Conservation (phyloP, 2,797 vertebrate genomes). For the Pseudochromis fuscus region DNA sequence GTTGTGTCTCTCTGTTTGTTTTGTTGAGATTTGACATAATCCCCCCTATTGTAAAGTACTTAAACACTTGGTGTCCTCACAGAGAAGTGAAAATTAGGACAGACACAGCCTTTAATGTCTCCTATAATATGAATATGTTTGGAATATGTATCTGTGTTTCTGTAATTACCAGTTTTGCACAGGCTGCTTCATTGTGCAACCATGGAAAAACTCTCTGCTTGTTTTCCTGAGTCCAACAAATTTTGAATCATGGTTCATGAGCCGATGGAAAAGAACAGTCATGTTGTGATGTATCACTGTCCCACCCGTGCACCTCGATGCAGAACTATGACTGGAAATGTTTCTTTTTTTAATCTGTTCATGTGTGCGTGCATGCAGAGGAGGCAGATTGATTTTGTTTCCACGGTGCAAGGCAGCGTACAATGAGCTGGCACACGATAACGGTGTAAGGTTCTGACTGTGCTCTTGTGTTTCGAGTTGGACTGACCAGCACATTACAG, state of each 20-base stretch:
- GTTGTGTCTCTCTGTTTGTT: constrained; percentile 55
- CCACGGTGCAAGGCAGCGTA: neutral
- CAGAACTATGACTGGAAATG: constrained; percentile 43
- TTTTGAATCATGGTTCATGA: constrained; percentile 19
- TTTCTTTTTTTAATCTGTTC: constrained; percentile 61
- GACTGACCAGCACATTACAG: constrained; percentile 33
- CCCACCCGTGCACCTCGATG: constrained; percentile 12
- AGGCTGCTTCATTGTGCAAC: constrained; percentile 11
- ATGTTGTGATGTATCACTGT: constrained; percentile 25
- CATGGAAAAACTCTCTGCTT: constrained; percentile 22
- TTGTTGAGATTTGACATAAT: constrained; percentile 56
- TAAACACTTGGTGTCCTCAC: constrained; percentile 19
- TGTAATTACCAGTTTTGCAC: no score
- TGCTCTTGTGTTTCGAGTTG: constrained; percentile 5
- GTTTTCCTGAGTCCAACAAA: constrained; percentile 30
- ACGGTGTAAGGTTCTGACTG: constrained; percentile 4
- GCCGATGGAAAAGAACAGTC: constrained; percentile 44
- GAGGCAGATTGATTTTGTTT: constrained; percentile 10
- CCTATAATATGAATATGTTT: no score
- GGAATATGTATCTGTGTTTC: no score
- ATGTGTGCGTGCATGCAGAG: constrained; percentile 2
- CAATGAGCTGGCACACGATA: neutral
- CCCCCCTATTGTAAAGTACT: constrained; percentile 32
- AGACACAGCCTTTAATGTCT: neutral
- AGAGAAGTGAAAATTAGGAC: neutral